A percentile compares a stretch with the other conserved stretches of the same genome.
These are phyloP conservation scores for Enchytraeus crypticus DNA, from an alignment of 2,888 invertebrate genomes.

Conservation along the genomic window DNA sequence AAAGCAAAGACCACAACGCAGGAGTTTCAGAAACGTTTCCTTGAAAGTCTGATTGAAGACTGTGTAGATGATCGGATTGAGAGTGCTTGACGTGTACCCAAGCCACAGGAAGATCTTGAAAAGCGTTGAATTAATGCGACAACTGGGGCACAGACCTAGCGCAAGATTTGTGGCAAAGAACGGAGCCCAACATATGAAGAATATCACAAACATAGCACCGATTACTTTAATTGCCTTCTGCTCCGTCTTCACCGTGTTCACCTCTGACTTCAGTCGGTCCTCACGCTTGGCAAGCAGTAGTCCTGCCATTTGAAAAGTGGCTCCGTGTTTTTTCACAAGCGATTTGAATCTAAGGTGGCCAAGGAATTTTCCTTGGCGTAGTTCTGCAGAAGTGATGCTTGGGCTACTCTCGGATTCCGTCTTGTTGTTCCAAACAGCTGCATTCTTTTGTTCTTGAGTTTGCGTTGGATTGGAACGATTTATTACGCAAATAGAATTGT, in stretches of 20 bases:
- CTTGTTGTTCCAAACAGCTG: too few species aligned
- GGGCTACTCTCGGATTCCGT: too few species aligned
- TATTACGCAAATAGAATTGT: too few species aligned
- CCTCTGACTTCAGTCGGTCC: conserved; percentile 27
- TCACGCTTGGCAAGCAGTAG: conserved; percentile 35
- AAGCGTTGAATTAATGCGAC: conserved; percentile 56
- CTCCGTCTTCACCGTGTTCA: conserved; percentile 64
- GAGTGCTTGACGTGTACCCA: conserved; percentile 44
- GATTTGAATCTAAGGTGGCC: conserved; percentile 28
- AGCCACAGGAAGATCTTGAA: conserved; percentile 46
- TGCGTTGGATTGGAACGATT: too few species aligned
- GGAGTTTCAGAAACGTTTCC: conserved; percentile 41
- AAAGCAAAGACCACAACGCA: too few species aligned
- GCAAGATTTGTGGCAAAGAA: conserved; percentile 55
- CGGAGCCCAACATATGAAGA: conserved; percentile 47
- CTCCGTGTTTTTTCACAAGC: conserved; percentile 39
- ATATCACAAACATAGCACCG: conserved; percentile 45
- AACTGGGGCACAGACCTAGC: conserved; percentile 64
- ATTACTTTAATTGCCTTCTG: conserved; percentile 81
- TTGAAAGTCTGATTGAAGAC: conserved; percentile 47
- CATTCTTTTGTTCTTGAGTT: too few species aligned
- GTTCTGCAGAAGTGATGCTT: too few species aligned
- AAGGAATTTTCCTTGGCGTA: too few species aligned
- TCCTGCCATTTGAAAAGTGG: conserved; percentile 40
- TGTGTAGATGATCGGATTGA: conserved; percentile 49